Percentiles rank a stretch among this genome's conserved stretches.
Evolutionary conservation across 2,797 vertebrate genomes (phyloP).

Genomic region (Diglossa cyanea): DNA sequence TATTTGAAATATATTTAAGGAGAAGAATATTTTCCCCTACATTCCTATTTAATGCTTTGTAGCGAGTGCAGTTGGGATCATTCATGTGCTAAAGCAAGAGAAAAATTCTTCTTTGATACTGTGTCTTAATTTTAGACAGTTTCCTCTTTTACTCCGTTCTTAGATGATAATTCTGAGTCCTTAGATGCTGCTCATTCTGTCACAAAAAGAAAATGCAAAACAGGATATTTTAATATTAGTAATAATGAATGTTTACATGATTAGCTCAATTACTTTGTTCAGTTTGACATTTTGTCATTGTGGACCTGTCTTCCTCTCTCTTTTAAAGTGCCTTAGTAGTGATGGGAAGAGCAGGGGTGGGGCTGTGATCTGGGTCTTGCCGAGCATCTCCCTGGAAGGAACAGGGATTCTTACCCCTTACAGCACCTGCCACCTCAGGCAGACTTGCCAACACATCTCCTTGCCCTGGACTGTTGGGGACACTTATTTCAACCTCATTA

Average conservation of each 20-base stretch:
- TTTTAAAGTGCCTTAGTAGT: slow-evolving; percentile 43
- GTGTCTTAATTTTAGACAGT: slow-evolving; percentile 28
- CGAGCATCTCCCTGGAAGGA: not conserved
- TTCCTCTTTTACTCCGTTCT: not conserved
- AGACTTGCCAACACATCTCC: rapidly evolving
- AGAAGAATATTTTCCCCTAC: slow-evolving; percentile 31
- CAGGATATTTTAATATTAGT: slow-evolving; percentile 41
- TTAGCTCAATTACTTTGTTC: slow-evolving; percentile 66
- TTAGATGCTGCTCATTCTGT: slow-evolving; percentile 29
- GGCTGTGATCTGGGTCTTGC: slow-evolving; percentile 34
- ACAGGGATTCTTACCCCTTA: not conserved
- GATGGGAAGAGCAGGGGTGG: slow-evolving; percentile 64
- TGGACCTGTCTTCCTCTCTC: slow-evolving; percentile 64
- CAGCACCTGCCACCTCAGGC: not conserved
- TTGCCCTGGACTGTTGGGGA: not conserved
- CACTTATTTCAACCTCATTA: not conserved
- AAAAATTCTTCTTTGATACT: slow-evolving; percentile 23
- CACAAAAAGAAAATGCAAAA: slow-evolving; percentile 51
- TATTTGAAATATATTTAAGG: slow-evolving; percentile 36
- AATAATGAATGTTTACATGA: slow-evolving; percentile 56
- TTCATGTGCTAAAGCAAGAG: slow-evolving; percentile 36
- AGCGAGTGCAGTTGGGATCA: not conserved
- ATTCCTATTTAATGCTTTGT: slow-evolving; percentile 43
- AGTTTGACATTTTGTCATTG: slow-evolving; percentile 55
- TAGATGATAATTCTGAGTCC: not conserved